Conservation (phyloP, 2,797 vertebrate genomes). For the Synaphobranchus kaupii region DNA sequence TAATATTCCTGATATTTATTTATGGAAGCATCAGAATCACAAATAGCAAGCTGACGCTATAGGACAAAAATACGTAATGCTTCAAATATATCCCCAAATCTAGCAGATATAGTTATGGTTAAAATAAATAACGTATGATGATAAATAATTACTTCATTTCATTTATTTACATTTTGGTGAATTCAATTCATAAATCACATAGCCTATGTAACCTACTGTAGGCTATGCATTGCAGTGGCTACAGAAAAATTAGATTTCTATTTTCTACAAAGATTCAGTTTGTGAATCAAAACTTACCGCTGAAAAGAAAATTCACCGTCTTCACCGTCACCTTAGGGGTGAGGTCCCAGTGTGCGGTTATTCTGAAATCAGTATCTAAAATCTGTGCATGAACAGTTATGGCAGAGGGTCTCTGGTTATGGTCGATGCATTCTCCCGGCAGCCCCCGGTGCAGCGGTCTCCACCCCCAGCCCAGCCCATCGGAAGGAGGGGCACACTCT, state of each 20-base stretch:
- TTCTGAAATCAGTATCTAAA: background rate
- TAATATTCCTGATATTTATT: background rate
- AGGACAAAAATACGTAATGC: background rate
- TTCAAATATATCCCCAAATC: background rate
- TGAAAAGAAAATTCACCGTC: background rate
- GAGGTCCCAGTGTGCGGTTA: background rate
- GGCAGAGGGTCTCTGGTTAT: background rate
- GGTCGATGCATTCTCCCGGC: background rate
- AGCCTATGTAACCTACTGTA: background rate
- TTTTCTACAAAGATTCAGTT: background rate
- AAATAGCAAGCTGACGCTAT: background rate
- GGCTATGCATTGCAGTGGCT: background rate
- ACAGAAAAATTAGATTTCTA: background rate
- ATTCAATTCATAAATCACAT: background rate
- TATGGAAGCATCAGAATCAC: background rate
- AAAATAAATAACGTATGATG: background rate
- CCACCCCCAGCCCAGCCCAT: background rate
- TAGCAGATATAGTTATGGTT: background rate
- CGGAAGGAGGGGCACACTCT: background rate
- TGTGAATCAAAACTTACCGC: background rate
- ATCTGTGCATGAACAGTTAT: background rate
- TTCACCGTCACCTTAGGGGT: background rate
- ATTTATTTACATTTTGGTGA: background rate
- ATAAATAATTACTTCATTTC: background rate
- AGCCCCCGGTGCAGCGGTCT: background rate